Conservation (phyloP, 2,797 vertebrate genomes). For the Rachycentron canadum region DNA sequence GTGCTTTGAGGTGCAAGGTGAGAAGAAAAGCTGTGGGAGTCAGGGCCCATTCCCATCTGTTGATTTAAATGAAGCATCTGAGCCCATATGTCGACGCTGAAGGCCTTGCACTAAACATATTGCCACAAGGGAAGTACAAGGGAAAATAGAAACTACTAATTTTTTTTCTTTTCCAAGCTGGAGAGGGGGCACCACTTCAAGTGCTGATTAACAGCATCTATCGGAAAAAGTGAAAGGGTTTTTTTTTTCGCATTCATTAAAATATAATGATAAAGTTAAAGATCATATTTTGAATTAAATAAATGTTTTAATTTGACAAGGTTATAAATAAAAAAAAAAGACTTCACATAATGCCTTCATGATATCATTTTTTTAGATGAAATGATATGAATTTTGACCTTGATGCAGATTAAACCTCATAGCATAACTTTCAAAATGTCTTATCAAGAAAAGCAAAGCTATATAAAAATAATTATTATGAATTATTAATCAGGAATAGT, state of each 20-base stretch:
- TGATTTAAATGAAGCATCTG: conserved; percentile 71
- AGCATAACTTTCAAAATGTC: neutral
- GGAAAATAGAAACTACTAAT: conserved; percentile 1
- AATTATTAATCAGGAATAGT: neutral
- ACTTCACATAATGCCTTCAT: neutral
- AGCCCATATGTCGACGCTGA: conserved; percentile 51
- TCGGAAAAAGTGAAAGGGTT: neutral
- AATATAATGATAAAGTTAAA: neutral
- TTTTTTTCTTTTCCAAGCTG: conserved; percentile 8
- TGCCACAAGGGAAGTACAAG: conserved; percentile 27
- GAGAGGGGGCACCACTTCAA: conserved; percentile 21
- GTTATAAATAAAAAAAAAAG: neutral
- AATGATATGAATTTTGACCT: neutral
- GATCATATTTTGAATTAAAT: neutral
- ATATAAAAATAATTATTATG: neutral
- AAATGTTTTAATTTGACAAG: neutral
- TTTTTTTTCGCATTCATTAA: neutral
- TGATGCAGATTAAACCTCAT: neutral
- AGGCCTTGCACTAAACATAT: conserved; percentile 60
- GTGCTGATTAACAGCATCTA: neutral
- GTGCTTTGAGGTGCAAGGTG: conserved; percentile 50
- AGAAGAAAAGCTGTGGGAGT: conserved; percentile 48
- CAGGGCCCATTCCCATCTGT: conserved; percentile 62
- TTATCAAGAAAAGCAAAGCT: neutral
- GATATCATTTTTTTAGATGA: neutral